Conservation (phyloP, 2,888 invertebrate genomes). For the Myopa tessellatipennis region DNA sequence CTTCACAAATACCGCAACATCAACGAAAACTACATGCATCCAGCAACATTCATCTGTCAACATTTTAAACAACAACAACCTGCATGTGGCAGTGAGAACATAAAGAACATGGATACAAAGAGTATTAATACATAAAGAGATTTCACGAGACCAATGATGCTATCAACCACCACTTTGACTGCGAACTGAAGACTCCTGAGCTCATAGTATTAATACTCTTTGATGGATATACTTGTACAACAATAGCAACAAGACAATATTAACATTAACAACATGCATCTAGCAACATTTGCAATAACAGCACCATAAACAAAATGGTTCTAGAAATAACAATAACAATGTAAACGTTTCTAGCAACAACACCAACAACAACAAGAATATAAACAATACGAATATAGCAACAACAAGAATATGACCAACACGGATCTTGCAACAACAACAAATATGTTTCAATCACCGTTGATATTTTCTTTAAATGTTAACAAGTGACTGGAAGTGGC, state of each 20-base stretch:
- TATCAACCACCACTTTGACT: too few species aligned
- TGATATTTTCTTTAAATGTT: slow-evolving; percentile 30
- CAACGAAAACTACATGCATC: not conserved
- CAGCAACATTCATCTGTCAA: not conserved
- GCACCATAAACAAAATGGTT: not conserved
- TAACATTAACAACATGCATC: not conserved
- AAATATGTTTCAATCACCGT: not conserved
- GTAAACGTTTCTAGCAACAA: too few species aligned
- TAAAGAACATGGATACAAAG: too few species aligned
- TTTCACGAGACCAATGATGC: too few species aligned
- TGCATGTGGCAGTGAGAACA: slow-evolving; percentile 4
- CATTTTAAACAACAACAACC: not conserved
- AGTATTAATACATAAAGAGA: too few species aligned
- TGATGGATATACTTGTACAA: too few species aligned
- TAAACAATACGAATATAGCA: too few species aligned
- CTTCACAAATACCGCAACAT: not conserved
- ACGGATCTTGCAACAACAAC: too few species aligned
- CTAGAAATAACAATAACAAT: not conserved
- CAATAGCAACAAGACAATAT: not conserved
- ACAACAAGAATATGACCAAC: too few species aligned
- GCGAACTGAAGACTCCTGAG: too few species aligned
- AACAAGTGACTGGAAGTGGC: slow-evolving; percentile 16
- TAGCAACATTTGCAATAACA: not conserved
- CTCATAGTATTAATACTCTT: too few species aligned
- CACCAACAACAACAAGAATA: not conserved